Evolutionary conservation across 2,888 invertebrate genomes (phyloP).

Genomic region (Nudaria mundana): DNA sequence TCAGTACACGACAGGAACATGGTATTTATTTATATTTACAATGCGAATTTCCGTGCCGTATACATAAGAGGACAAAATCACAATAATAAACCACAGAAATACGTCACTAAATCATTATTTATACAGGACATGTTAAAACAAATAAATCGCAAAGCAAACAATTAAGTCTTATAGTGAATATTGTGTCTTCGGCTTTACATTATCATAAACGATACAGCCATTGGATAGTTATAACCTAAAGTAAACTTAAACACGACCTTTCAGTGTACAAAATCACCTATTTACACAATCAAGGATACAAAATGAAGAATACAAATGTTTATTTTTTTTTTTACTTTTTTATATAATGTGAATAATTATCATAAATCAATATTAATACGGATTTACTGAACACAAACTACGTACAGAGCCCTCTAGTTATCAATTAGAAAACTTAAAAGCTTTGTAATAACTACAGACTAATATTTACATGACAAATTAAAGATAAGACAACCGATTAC

Average conservation of each 20-base stretch:
- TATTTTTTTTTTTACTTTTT: slow-evolving; percentile 57
- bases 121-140: slow-evolving; percentile 40
- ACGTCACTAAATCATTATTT: slow-evolving; percentile 46
- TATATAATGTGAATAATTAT: slow-evolving; percentile 51
- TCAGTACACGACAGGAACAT: slow-evolving; percentile 62
- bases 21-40: slow-evolving; percentile 71
- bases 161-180: slow-evolving; percentile 53
- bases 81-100: slow-evolving; percentile 38
- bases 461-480: slow-evolving; percentile 57
- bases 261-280: slow-evolving; percentile 75
- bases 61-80: slow-evolving; percentile 45
- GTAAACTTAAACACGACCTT: slow-evolving; percentile 68
- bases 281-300: slow-evolving; percentile 66
- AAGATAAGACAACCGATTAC: slow-evolving; percentile 26
- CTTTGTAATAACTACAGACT: slow-evolving; percentile 43
- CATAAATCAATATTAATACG: slow-evolving; percentile 48
- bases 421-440: slow-evolving; percentile 45
- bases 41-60: slow-evolving; percentile 43
- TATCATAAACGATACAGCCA: slow-evolving; percentile 66
- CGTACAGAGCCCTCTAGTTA: slow-evolving; percentile 42
- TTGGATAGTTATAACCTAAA: slow-evolving; percentile 58
- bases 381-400: slow-evolving; percentile 63
- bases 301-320: slow-evolving; percentile 49
- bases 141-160: slow-evolving; percentile 47
- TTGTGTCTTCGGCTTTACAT: slow-evolving; percentile 52